Evolutionary conservation across 2,113 vertebrate genomes (phyloP).

Genomic region (Spea bombifrons): DNA sequence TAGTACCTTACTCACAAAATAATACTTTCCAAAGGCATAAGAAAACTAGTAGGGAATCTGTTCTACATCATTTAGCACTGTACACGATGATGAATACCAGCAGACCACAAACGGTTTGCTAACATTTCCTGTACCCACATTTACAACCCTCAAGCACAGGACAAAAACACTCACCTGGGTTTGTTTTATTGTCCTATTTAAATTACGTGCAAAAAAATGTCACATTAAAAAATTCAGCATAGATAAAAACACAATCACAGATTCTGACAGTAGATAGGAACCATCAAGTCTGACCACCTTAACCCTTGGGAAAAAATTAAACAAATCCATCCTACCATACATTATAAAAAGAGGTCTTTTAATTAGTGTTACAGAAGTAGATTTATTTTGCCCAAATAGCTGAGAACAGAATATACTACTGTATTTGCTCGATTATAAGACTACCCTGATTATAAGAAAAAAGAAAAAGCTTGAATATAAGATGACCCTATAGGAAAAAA

Average conservation of each 20-base stretch:
- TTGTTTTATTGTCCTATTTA: conserved; percentile 44
- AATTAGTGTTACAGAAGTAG: too few relatives aligned
- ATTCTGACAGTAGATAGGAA: neutral
- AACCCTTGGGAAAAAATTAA: too few relatives aligned
- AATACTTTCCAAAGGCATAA: conserved; percentile 44
- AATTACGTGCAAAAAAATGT: conserved; percentile 39
- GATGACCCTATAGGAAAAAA: too few relatives aligned
- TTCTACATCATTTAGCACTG: conserved; percentile 49
- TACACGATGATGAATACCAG: conserved; percentile 47
- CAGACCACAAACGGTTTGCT: conserved; percentile 48
- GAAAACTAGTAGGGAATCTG: conserved; percentile 46
- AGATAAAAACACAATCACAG: conserved; percentile 4
- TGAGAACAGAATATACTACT: too few relatives aligned
- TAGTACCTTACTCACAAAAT: conserved; percentile 43
- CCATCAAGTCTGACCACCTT: neutral
- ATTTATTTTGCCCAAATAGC: too few relatives aligned
- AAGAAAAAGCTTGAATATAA: too few relatives aligned
- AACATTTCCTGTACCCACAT: conserved; percentile 49
- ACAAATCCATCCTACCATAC: too few relatives aligned
- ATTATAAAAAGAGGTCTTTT: too few relatives aligned
- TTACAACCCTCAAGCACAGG: conserved; percentile 47
- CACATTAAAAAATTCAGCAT: conserved; percentile 37
- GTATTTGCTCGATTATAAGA: too few relatives aligned
- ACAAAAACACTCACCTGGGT: conserved; percentile 48
- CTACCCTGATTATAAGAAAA: too few relatives aligned